Evolutionary conservation across 1,140 invertebrate species (phyloP).

Genomic region (Drosophila nigromelanica): DNA sequence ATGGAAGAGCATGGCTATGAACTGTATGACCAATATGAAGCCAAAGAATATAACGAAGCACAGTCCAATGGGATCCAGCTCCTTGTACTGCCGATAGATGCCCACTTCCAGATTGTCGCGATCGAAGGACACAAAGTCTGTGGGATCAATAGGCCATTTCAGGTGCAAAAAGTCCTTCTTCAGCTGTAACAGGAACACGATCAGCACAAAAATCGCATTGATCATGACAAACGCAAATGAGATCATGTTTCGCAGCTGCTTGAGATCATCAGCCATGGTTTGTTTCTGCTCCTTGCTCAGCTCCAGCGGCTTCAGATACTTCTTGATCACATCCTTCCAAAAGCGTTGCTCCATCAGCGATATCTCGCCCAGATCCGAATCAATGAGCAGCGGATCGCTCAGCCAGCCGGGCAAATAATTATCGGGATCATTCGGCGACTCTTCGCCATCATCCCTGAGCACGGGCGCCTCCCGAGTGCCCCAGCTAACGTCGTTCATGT

Average conservation of each 20-base stretch:
- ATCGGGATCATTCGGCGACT: slow-evolving; percentile 30
- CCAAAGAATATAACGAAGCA: slow-evolving; percentile 91
- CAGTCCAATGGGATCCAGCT: slow-evolving; percentile 91
- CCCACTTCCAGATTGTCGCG: slow-evolving; percentile 83
- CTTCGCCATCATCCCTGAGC: slow-evolving; percentile 53
- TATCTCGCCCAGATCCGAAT: slow-evolving; percentile 87
- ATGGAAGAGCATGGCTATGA: slow-evolving; percentile 93
- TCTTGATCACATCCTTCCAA: slow-evolving; percentile 89
- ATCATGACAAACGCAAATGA: slow-evolving; percentile 93
- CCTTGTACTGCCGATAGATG: slow-evolving; percentile 86
- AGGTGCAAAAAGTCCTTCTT: slow-evolving; percentile 89
- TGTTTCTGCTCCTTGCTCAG: slow-evolving; percentile 86
- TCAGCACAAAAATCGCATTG: slow-evolving; percentile 92
- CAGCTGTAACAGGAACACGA: slow-evolving; percentile 91
- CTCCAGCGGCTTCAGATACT: slow-evolving; percentile 90
- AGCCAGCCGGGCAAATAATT: slow-evolving; percentile 88
- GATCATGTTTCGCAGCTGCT: slow-evolving; percentile 88
- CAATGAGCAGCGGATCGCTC: slow-evolving; percentile 87
- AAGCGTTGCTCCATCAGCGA: slow-evolving; percentile 87
- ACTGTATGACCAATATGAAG: slow-evolving; percentile 90
- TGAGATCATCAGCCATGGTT: slow-evolving; percentile 86
- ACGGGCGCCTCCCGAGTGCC: slow-evolving; percentile 91
- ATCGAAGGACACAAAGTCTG: slow-evolving; percentile 87
- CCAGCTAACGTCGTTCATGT: slow-evolving; percentile 95
- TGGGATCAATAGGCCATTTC: slow-evolving; percentile 89